Conservation (phyloP, 1,140 invertebrate species). For the Drosophila kohkoa region DNA sequence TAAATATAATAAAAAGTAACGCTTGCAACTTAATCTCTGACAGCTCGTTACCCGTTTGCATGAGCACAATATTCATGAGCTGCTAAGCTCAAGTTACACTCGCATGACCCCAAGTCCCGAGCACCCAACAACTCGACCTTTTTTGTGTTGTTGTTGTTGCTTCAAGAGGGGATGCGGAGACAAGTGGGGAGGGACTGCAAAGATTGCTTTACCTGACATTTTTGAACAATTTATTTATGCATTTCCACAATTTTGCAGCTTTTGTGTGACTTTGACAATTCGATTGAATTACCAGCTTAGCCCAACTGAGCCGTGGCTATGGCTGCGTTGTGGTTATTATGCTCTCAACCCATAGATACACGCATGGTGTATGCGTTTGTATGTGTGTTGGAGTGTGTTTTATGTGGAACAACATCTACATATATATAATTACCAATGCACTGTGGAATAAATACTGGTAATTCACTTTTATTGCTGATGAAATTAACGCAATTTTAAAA, state of each 20-base stretch:
- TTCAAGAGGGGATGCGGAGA: neutral
- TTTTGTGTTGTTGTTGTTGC: neutral
- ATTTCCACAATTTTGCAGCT: slow-evolving; percentile 56
- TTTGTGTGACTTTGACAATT: slow-evolving; percentile 72
- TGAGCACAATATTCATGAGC: slow-evolving; percentile 83
- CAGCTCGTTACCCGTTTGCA: slow-evolving; percentile 83
- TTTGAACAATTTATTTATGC: slow-evolving; percentile 66
- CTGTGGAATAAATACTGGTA: too few relatives aligned
- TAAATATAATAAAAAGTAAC: slow-evolving; percentile 84
- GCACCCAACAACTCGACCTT: neutral
- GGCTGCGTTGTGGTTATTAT: slow-evolving; percentile 7
- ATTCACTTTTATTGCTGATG: too few relatives aligned
- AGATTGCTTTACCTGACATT: slow-evolving; percentile 63
- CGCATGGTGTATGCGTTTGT: slow-evolving; percentile 4
- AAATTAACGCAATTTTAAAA: too few relatives aligned
- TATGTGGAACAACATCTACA: slow-evolving; percentile 27
- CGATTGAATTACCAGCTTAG: slow-evolving; percentile 70
- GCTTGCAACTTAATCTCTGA: slow-evolving; percentile 83
- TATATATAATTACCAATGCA: slow-evolving; percentile 71
- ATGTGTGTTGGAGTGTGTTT: neutral
- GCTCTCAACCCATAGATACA: neutral
- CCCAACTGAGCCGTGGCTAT: neutral
- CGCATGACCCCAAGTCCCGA: slow-evolving; percentile 33
- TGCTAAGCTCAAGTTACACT: slow-evolving; percentile 82
- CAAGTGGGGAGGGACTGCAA: neutral